Base-by-base conservation (phyloP, 2,797 vertebrate genomes). In the Esox lucius region DNA sequence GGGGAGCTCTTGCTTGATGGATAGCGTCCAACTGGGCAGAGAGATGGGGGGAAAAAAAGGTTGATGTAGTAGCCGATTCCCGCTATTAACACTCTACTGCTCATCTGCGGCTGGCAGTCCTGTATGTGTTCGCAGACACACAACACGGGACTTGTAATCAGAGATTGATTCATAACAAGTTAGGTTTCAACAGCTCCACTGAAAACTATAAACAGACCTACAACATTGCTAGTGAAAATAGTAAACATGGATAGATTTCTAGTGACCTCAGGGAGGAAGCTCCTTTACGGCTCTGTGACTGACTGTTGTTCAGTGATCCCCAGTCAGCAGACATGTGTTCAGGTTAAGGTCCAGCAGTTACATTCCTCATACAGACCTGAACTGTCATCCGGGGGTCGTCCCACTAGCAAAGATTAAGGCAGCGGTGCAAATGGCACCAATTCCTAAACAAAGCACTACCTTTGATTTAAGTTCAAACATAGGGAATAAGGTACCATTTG, bases 11-110 rank as follows among this genome's bases (percentile, higher is more conserved):
- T 77, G 81, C 78, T 84, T 92, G 87, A 93, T 86, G 81, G 88
- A 92, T 88, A 78, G 79, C 77, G 64, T 84, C 86, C 87, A 89
- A 91, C 86, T 89, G 91, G 82, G 80, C 81, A 79, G 85, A 8
- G 67, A 64, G 59, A 16, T 12, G 15, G 48, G 91, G 15, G 48
- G 91, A n/a, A 81, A 78, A 81, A 80, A 85, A 39, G 77, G 74
- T 79, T 74, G 69, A 78, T 80, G 69, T 86, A 87, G 88, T 89
- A 89, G 80, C 73, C 72, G 68, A 64, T 67, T 85, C 78, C 84
- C 76, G 9, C 85, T 81, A 81, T 90, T 87, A 90, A 85, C 79
- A 72, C 77, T 26, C 80, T 62, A 80, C 80, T 82, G 31, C 80
- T 73, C 70, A 65, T 81, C 75, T 16, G 70, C 31, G 8, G 69